Conservation (phyloP, 2,113 vertebrate species). For the Phrynosoma blainvillii region DNA sequence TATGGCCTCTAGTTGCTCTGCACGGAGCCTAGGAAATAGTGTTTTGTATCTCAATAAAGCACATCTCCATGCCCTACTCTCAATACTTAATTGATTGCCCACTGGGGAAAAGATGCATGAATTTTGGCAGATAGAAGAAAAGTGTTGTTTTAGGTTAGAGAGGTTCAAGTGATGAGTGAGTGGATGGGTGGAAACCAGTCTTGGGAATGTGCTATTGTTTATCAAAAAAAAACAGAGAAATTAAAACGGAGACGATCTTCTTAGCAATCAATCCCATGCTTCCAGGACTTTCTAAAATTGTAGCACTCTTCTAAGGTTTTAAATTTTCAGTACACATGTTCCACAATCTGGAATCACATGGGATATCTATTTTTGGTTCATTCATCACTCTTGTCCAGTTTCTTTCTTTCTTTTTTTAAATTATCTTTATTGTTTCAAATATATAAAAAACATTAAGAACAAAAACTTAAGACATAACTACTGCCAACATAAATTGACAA, state of each 20-base stretch:
- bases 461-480: too few relatives aligned
- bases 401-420: too few relatives aligned
- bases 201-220: background rate
- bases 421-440: too few relatives aligned
- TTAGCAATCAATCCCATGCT: background rate
- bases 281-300: background rate
- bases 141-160: background rate
- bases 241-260: background rate
- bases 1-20: background rate
- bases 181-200: background rate
- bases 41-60: conserved; percentile 9
- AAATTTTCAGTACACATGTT: background rate
- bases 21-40: conserved; percentile 10
- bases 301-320: background rate
- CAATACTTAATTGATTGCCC: conserved; percentile 16
- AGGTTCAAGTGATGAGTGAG: background rate
- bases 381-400: background rate
- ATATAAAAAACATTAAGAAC: too few relatives aligned
- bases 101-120: conserved; percentile 1
- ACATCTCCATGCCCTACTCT: background rate
- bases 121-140: conserved; percentile 23
- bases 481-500: too few relatives aligned
- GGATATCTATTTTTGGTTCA: background rate
- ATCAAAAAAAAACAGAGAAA: background rate
- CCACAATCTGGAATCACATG: background rate